phyloP scores from a whole-genome alignment of 1,140 invertebrate genomes.

The Scylla paramamosain region DNA sequence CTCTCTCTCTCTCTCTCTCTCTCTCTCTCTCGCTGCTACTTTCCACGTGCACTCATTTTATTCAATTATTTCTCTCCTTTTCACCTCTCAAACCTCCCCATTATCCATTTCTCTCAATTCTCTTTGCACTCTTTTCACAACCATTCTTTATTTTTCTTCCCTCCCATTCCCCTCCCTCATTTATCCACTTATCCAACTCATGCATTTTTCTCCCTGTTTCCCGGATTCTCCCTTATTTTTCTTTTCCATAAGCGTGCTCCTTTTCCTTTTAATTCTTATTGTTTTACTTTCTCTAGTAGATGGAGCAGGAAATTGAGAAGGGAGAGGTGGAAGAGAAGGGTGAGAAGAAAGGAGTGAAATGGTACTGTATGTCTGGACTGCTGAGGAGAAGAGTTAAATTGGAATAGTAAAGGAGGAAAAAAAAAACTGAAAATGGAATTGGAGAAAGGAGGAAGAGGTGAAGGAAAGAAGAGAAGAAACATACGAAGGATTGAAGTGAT shows the following conservation, averaged over 20 bases:
- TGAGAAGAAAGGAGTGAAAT: not conserved
- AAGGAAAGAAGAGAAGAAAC: too few species aligned
- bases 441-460: not conserved
- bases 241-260: not conserved
- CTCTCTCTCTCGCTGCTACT: not conserved
- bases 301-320: not conserved
- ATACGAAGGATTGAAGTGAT: not conserved
- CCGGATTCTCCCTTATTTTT: not conserved
- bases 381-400: not conserved
- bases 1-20: constrained; percentile 50
- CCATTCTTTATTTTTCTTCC: not conserved
- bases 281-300: too few species aligned
- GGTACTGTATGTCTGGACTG: not conserved
- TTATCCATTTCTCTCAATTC: not conserved
- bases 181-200: not conserved
- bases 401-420: not conserved
- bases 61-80: not conserved
- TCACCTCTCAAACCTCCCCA: not conserved
- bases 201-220: not conserved
- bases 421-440: not conserved
- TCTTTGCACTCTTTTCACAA: not conserved
- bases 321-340: not conserved
- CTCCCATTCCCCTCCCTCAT: not conserved
- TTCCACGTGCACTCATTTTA: not conserved
- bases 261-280: too few species aligned